phyloP scores from a whole-genome alignment of 2,888 invertebrate genomes.

The Sphecodes monilicornis region DNA sequence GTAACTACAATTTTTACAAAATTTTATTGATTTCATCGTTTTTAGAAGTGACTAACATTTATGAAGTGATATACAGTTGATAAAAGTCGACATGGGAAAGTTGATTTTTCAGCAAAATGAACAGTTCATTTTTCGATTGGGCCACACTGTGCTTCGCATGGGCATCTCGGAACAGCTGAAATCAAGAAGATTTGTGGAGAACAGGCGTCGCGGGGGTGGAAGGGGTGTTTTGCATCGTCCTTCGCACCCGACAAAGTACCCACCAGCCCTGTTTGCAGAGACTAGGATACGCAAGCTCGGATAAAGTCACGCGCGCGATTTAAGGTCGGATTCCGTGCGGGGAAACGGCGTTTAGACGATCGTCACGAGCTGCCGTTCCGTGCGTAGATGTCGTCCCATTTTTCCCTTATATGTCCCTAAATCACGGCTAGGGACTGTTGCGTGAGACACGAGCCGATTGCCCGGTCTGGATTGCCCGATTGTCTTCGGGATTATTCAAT shows the following conservation, averaged over 20 bases:
- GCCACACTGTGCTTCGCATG: too few relatives aligned
- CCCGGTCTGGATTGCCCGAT: background rate
- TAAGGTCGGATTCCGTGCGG: slow-evolving; percentile 64
- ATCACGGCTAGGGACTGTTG: background rate
- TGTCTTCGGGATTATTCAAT: slow-evolving; percentile 8
- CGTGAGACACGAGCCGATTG: background rate
- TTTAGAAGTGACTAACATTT: too few relatives aligned
- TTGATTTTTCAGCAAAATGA: too few relatives aligned
- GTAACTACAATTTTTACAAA: too few relatives aligned
- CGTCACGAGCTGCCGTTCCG: slow-evolving; percentile 43
- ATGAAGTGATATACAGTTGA: too few relatives aligned
- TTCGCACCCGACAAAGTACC: slow-evolving; percentile 37
- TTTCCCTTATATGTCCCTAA: slow-evolving; percentile 16
- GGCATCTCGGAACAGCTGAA: slow-evolving; percentile 53
- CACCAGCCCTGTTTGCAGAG: slow-evolving; percentile 29
- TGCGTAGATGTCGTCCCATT: background rate
- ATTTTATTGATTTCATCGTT: too few relatives aligned
- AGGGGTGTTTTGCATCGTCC: slow-evolving; percentile 10
- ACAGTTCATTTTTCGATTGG: too few relatives aligned
- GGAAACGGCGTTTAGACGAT: slow-evolving; percentile 45
- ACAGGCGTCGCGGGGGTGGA: background rate
- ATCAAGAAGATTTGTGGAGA: slow-evolving; percentile 66
- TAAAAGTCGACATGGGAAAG: too few relatives aligned
- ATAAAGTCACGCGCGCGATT: slow-evolving; percentile 66
- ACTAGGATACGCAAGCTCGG: slow-evolving; percentile 40